phyloP scores from a whole-genome alignment of 2,888 invertebrate genomes.

The Torymus texanus region DNA sequence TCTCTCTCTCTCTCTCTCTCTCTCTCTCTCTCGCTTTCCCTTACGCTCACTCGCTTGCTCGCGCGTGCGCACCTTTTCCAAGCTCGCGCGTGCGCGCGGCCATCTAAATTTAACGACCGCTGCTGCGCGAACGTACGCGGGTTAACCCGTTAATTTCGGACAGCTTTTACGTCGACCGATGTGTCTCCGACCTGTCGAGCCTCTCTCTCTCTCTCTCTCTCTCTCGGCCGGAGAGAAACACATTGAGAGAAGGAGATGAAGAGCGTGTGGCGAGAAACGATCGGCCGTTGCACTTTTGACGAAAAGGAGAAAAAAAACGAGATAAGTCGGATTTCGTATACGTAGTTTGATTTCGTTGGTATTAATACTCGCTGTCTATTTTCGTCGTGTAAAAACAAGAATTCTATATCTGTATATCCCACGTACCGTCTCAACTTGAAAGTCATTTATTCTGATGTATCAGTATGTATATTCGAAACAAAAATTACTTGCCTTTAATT shows the following conservation, averaged over 20 bases:
- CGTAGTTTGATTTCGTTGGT: not conserved
- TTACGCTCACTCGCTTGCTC: slow-evolving; percentile 45
- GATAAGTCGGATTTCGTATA: not conserved
- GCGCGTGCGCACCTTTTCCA: slow-evolving; percentile 63
- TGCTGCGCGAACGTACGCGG: slow-evolving; percentile 59
- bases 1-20: no score
- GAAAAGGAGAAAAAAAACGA: slow-evolving; percentile 14
- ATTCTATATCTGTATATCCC: no score
- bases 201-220: slow-evolving; percentile 41
- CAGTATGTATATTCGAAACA: no score
- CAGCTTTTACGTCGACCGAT: slow-evolving; percentile 62
- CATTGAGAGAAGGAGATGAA: slow-evolving; percentile 39
- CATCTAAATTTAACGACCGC: slow-evolving; percentile 68
- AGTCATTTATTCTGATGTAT: no score
- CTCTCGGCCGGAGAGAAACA: not conserved
- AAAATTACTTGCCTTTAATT: no score
- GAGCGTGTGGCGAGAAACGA: slow-evolving; percentile 53
- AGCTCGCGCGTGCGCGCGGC: slow-evolving; percentile 56
- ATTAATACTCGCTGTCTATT: not conserved
- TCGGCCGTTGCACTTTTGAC: slow-evolving; percentile 61
- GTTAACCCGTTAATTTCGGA: slow-evolving; percentile 64
- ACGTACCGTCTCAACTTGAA: no score
- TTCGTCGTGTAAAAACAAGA: no score
- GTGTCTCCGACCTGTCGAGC: slow-evolving; percentile 61
- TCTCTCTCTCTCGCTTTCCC: slow-evolving; percentile 37